phyloP scores from a whole-genome alignment of 23 tunicate genomes.

The Halocynthia roretzi region DNA sequence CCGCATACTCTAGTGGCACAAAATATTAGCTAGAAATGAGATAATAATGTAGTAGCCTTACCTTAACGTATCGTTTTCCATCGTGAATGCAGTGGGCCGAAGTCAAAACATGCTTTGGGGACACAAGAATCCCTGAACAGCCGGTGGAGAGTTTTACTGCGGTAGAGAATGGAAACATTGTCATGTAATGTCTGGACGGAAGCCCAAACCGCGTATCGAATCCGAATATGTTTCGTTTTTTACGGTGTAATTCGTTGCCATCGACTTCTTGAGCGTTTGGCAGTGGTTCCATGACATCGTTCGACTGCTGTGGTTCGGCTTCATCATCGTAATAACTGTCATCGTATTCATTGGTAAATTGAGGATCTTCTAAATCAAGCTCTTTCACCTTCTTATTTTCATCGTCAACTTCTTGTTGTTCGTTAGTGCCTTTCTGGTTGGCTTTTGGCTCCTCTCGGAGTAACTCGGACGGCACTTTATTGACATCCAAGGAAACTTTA shows the following conservation, averaged over 20 bases:
- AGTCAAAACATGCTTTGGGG: slow-evolving; percentile 84
- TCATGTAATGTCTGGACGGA: slow-evolving; percentile 34
- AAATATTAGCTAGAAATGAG: too few relatives aligned
- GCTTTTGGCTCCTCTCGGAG: background rate
- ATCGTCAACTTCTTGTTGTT: background rate
- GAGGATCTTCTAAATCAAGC: too few relatives aligned
- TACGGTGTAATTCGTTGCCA: background rate
- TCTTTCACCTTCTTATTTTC: too few relatives aligned
- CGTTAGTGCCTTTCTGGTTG: background rate
- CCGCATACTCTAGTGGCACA: too few relatives aligned
- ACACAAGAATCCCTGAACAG: slow-evolving; percentile 80
- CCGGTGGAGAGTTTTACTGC: slow-evolving; percentile 89
- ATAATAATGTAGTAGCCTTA: slow-evolving; percentile 1
- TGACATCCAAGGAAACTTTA: slow-evolving; percentile 29
- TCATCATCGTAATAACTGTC: too few relatives aligned
- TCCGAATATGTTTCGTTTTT: slow-evolving; percentile 67
- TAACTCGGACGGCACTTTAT: slow-evolving; percentile 33
- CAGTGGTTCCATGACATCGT: background rate
- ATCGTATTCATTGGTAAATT: too few relatives aligned
- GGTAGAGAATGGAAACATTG: slow-evolving; percentile 84
- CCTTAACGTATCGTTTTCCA: slow-evolving; percentile 87
- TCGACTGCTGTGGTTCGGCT: too few relatives aligned
- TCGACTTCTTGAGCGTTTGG: background rate
- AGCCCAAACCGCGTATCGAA: slow-evolving; percentile 74
- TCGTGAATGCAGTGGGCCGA: slow-evolving; percentile 98